phyloP scores from a whole-genome alignment of 2,888 invertebrate species.

The Drosophila lutescens region DNA sequence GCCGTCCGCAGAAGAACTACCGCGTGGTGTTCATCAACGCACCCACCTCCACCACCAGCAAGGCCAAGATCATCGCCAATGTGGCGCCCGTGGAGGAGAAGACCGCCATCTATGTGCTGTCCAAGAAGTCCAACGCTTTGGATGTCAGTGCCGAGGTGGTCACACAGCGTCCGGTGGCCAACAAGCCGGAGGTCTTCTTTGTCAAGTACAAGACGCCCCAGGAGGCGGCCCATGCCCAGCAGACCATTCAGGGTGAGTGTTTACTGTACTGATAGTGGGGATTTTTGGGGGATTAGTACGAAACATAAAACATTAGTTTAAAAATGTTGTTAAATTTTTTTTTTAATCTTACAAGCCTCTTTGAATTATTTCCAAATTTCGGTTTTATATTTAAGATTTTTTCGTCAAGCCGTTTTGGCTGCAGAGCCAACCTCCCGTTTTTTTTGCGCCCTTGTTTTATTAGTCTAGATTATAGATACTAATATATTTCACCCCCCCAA shows the following conservation, averaged over 20 bases:
- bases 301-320: too few relatives aligned
- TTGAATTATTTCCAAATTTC: too few relatives aligned
- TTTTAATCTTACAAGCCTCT: too few relatives aligned
- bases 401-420: too few relatives aligned
- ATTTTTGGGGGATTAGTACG: too few relatives aligned
- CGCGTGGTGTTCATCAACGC: conserved; percentile 83
- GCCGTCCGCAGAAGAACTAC: conserved; percentile 81
- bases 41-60: conserved; percentile 76
- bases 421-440: too few relatives aligned
- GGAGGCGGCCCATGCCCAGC: conserved; percentile 82
- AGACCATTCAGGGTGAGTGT: conserved; percentile 79
- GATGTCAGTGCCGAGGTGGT: conserved; percentile 80
- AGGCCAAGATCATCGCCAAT: conserved; percentile 81
- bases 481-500: too few relatives aligned
- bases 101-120: conserved; percentile 83
- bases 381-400: too few relatives aligned
- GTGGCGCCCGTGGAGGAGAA: conserved; percentile 82
- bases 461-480: too few relatives aligned
- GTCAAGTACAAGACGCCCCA: conserved; percentile 83
- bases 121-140: conserved; percentile 80
- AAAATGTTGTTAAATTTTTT: too few relatives aligned
- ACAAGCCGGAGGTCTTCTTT: conserved; percentile 83
- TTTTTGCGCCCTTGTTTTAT: too few relatives aligned
- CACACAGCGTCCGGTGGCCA: conserved; percentile 73
- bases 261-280: too few relatives aligned